phyloP scores from a whole-genome alignment of 2,888 invertebrate genomes.

The Agrilus biguttatus region DNA sequence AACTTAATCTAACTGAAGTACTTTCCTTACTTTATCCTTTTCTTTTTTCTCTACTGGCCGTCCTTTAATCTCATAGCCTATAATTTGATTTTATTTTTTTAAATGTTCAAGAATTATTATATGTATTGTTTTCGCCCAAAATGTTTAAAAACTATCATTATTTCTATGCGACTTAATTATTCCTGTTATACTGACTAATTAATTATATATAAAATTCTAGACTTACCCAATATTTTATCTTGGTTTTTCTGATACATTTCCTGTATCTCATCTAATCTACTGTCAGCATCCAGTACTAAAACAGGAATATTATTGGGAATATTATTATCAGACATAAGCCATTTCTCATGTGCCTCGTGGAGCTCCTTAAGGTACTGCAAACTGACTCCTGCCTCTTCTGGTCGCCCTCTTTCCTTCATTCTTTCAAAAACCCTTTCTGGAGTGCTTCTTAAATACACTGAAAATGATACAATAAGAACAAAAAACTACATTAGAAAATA shows the following conservation, averaged over 20 bases:
- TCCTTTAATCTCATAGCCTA: constrained; percentile 16
- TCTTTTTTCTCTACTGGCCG: constrained; percentile 12
- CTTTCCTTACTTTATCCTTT: constrained; percentile 17
- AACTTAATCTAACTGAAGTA: constrained; percentile 10
- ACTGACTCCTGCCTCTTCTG: constrained; percentile 69
- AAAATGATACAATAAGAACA: constrained; percentile 14
- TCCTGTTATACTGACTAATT: too few species aligned
- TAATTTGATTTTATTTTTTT: constrained; percentile 5
- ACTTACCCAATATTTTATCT: constrained; percentile 31
- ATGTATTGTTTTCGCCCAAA: background rate
- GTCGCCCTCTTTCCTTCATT: constrained; percentile 59
- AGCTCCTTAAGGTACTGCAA: constrained; percentile 67
- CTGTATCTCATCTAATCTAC: constrained; percentile 47
- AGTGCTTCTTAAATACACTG: constrained; percentile 52
- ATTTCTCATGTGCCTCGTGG: constrained; percentile 61
- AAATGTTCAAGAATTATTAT: background rate
- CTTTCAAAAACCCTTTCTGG: constrained; percentile 54
- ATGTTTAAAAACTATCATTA: background rate
- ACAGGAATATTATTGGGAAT: constrained; percentile 32
- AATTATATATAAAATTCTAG: background rate
- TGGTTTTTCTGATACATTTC: constrained; percentile 51
- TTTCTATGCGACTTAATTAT: background rate
- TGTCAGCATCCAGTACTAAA: constrained; percentile 51
- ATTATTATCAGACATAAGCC: constrained; percentile 39
- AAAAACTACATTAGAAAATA: background rate